Evolutionary conservation across 2,888 invertebrate species (phyloP).

Genomic region (Nemotelus pantherinus): DNA sequence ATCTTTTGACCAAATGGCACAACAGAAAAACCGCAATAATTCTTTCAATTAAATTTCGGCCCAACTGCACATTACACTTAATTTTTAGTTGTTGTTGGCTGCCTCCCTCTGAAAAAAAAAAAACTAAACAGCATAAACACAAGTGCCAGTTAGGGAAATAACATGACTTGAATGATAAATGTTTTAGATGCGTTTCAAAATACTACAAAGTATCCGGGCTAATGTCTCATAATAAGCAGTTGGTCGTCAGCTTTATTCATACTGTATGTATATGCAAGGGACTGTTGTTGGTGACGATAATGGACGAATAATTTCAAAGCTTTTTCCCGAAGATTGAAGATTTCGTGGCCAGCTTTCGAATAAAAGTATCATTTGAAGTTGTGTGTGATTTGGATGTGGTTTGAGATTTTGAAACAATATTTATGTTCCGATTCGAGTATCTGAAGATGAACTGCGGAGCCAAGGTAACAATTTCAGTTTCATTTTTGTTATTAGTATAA

Average conservation of each 20-base stretch:
- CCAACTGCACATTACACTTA: not conserved
- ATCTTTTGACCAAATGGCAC: no score
- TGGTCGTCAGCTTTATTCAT: not conserved
- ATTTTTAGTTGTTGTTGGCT: not conserved
- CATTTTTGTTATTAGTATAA: not conserved
- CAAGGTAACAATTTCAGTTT: constrained; percentile 11
- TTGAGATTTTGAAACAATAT: constrained; percentile 14
- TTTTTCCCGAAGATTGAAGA: no score
- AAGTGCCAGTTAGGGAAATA: constrained; percentile 17
- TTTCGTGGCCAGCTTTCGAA: no score
- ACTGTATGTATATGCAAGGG: no score
- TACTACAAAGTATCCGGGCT: constrained; percentile 28
- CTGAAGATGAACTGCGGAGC: constrained; percentile 19
- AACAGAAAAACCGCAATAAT: not conserved
- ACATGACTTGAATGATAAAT: constrained; percentile 11
- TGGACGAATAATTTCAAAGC: constrained; percentile 2
- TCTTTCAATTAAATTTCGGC: constrained; percentile 11
- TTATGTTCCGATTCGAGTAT: not conserved
- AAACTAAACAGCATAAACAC: not conserved
- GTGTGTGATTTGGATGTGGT: no score
- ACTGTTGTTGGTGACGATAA: constrained; percentile 23
- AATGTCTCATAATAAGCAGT: constrained; percentile 32
- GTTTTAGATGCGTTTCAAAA: constrained; percentile 26
- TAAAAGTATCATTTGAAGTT: no score
- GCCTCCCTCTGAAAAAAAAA: no score